Conservation (phyloP, 1,140 invertebrate species). For the Phocides pigmalion region DNA sequence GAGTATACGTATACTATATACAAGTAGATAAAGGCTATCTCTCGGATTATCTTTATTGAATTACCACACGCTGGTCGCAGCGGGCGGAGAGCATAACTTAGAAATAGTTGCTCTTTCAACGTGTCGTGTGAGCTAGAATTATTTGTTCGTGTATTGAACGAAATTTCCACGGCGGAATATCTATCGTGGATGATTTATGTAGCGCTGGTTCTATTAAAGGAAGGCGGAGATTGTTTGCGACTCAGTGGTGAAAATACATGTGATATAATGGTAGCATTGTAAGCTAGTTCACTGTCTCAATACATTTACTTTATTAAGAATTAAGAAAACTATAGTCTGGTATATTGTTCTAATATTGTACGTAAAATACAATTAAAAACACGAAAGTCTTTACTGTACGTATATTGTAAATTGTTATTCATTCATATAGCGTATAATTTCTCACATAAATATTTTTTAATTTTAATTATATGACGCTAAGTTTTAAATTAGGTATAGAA, state of each 20-base stretch:
- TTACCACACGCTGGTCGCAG: slow-evolving; percentile 72
- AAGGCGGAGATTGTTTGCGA: slow-evolving; percentile 27
- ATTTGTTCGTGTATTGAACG: slow-evolving; percentile 34
- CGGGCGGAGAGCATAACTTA: slow-evolving; percentile 47
- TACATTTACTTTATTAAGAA: neutral
- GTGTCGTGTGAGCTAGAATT: slow-evolving; percentile 28
- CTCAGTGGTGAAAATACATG: slow-evolving; percentile 17
- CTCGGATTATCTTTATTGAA: slow-evolving; percentile 73
- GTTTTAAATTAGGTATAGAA: too few species aligned
- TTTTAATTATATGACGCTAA: too few species aligned
- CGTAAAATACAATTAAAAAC: too few species aligned
- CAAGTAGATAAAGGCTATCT: slow-evolving; percentile 42
- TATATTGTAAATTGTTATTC: too few species aligned
- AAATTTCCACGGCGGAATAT: slow-evolving; percentile 34
- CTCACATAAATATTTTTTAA: too few species aligned
- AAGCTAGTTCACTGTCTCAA: neutral
- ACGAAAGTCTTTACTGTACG: too few species aligned
- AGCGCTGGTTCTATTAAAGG: slow-evolving; percentile 32
- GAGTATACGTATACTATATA: slow-evolving; percentile 8
- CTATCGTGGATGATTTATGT: slow-evolving; percentile 33
- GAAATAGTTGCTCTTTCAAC: slow-evolving; percentile 47
- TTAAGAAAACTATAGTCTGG: too few species aligned
- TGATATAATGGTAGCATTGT: slow-evolving; percentile 1
- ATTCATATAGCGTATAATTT: too few species aligned
- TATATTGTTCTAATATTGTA: too few species aligned